phyloP scores from a whole-genome alignment of 2,797 vertebrate genomes.

The Acanthurus lineatus region DNA sequence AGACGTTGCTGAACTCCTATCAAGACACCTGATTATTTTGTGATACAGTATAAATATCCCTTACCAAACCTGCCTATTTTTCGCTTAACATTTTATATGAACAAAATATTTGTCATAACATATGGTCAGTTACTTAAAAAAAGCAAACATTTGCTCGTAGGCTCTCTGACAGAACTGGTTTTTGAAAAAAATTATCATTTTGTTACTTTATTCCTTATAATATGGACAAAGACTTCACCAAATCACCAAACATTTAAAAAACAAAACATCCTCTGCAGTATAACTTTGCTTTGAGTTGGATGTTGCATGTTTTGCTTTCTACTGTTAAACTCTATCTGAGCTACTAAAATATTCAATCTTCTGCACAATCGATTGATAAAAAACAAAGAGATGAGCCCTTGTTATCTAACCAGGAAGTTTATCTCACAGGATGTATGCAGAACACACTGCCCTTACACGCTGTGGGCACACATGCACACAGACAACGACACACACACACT shows the following conservation, averaged over 20 bases:
- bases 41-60: neutral
- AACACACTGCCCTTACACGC: constrained; percentile 36
- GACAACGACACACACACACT: constrained; percentile 16
- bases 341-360: neutral
- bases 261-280: neutral
- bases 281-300: neutral
- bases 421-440: constrained; percentile 65
- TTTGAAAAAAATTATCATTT: neutral
- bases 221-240: neutral
- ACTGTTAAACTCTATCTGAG: neutral
- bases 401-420: constrained; percentile 59
- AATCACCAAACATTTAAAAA: neutral
- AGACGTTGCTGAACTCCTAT: neutral
- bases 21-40: neutral
- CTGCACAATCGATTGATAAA: constrained; percentile 1
- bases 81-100: neutral
- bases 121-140: neutral
- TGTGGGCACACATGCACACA: constrained; percentile 16
- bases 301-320: neutral
- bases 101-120: neutral
- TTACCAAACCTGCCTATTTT: neutral
- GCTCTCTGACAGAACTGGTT: neutral
- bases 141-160: neutral
- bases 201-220: neutral
- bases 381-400: constrained; percentile 22